Evolutionary conservation across 2,113 vertebrate species (phyloP).

Genomic region (Halichoeres trimaculatus): DNA sequence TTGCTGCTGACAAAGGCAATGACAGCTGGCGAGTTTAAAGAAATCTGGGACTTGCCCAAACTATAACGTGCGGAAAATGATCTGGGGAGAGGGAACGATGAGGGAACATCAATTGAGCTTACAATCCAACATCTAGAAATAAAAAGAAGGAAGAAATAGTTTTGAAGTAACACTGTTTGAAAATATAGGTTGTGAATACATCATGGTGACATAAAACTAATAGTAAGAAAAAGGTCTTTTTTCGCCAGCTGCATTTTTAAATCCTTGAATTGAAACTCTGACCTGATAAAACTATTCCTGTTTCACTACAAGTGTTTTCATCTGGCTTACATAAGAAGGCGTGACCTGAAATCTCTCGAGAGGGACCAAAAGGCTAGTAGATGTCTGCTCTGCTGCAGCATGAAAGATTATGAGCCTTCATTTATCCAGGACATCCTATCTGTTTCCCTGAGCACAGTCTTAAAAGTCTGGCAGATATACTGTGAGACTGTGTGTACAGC

Average conservation of each 20-base stretch:
- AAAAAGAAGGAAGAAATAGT: background rate
- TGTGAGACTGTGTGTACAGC: slow-evolving; percentile 25
- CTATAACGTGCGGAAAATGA: slow-evolving; percentile 34
- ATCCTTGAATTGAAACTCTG: background rate
- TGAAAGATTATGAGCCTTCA: slow-evolving; percentile 52
- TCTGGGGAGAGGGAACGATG: slow-evolving; percentile 1
- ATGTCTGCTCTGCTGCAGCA: slow-evolving; percentile 21
- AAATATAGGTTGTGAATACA: background rate
- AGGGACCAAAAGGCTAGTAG: slow-evolving; percentile 26
- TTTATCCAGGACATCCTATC: slow-evolving; percentile 51
- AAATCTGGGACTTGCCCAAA: slow-evolving; percentile 47
- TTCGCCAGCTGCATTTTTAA: background rate
- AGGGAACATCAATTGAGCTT: background rate
- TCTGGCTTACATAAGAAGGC: slow-evolving; percentile 44
- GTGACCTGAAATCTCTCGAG: slow-evolving; percentile 41
- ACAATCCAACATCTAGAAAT: background rate
- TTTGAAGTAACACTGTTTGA: background rate
- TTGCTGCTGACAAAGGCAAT: slow-evolving; percentile 43
- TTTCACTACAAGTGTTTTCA: slow-evolving; percentile 21
- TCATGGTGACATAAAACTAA: background rate
- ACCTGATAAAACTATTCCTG: background rate
- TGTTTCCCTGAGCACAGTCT: slow-evolving; percentile 42
- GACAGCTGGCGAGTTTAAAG: slow-evolving; percentile 48
- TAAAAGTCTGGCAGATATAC: slow-evolving; percentile 14
- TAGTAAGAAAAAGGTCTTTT: background rate